Evolutionary conservation across 2,797 vertebrate genomes (phyloP), one percentile per base, ranked within the genome.

Genomic region (Menidia menidia): DNA sequence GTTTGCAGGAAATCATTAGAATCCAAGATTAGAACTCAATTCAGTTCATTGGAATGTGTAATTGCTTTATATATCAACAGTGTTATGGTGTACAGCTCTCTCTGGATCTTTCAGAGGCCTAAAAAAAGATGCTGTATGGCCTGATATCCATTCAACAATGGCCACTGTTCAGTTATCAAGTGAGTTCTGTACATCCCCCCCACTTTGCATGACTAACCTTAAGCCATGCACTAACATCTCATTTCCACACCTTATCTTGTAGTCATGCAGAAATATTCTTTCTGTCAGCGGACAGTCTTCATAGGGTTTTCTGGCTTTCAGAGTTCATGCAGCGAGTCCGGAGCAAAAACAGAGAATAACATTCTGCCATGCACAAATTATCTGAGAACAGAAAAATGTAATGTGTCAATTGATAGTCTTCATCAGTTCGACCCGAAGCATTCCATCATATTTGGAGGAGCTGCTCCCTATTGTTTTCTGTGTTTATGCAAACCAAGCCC

Each of bases 361-460:
- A 39, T 10, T 39, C 25, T 25, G 25, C 25, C 25, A 25, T 25
- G 25, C 35, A 7, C 35, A 39, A 7, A 6, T 39, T 7, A 39
- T 39, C 35, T 39, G 35, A 39, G 35, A 39, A 39, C 35, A 39
- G 35, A 39, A 39, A 32, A 14, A 32, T 55, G 42, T 16, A 55
- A 61, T 12, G 14, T 52, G 18, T 39, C 47, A 75, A 65, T 19
- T 51, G 44, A 15, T 30, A 53, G 19, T 31, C 16, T 14, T 52
- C n/a, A 51, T 14, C 30, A 11, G 31, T 7, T 15, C 30, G 31
- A 12, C 39, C 14, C 43, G 50, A 45, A 14, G 14, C 13, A 3
- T 52, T 33, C 60, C 4, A 32, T 50, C 42, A 62, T 4, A 12
- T 41, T 13, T 1, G 4, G 8, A 57, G n/a, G 19, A 45, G 3